Conservation (phyloP, 1,140 invertebrate species). For the Andricus grossulariae region DNA sequence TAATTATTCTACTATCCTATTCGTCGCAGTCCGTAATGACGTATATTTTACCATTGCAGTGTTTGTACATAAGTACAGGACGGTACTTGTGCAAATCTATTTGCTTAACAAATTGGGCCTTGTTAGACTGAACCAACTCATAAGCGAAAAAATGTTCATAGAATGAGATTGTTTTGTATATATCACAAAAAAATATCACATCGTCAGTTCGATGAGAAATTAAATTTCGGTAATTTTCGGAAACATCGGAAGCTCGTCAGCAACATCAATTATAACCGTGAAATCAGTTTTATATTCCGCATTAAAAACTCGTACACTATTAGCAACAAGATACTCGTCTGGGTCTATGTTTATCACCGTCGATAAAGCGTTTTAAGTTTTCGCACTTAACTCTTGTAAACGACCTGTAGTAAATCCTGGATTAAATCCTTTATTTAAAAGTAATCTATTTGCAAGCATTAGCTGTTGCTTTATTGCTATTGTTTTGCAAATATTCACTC, state of each 20-base stretch:
- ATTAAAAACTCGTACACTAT: not conserved
- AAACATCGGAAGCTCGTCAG: not conserved
- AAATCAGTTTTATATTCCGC: not conserved
- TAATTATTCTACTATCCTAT: too few relatives aligned
- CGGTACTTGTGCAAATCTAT: not conserved
- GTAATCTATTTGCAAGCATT: not conserved
- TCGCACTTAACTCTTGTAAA: not conserved
- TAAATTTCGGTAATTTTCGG: not conserved
- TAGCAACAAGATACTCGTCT: too few relatives aligned
- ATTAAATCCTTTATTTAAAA: not conserved
- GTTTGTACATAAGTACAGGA: not conserved
- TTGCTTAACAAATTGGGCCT: not conserved
- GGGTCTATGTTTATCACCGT: not conserved
- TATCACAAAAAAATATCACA: not conserved
- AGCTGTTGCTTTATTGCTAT: not conserved
- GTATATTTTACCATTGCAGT: not conserved
- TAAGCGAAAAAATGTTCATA: not conserved
- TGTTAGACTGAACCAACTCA: not conserved
- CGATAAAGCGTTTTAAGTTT: not conserved
- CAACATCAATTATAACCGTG: not conserved
- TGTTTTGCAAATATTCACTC: slow-evolving; percentile 26
- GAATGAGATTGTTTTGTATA: not conserved
- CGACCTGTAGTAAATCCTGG: not conserved
- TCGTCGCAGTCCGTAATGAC: not conserved
- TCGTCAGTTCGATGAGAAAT: not conserved